A percentile compares a stretch with the other conserved stretches of the same genome.
Evolutionary conservation across 2,113 vertebrate species (phyloP).

Genomic region (Orthochromis indermauri): DNA sequence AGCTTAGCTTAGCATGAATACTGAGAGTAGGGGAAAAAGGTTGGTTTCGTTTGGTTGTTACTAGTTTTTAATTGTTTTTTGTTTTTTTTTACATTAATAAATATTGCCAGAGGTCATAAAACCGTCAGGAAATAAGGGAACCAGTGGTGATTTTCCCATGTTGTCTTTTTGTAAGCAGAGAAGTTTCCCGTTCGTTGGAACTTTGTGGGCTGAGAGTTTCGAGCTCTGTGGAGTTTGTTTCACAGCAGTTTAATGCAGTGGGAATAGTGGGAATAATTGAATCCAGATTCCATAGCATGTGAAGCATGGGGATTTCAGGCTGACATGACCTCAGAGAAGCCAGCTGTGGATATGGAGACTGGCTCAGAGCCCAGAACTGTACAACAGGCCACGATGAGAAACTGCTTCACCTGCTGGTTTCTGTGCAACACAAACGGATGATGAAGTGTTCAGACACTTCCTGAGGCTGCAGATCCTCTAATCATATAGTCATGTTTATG

Average conservation of each 20-base stretch:
- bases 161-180: background rate
- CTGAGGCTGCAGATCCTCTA: background rate
- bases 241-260: background rate
- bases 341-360: slow-evolving; percentile 19
- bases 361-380: background rate
- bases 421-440: background rate
- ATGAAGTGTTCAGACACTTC: background rate
- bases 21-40: background rate
- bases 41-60: background rate
- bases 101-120: background rate
- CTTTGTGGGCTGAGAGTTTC: background rate
- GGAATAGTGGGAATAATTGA: background rate
- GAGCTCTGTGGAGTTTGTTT: background rate
- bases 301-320: slow-evolving; percentile 1
- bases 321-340: background rate
- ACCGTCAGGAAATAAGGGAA: background rate
- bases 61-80: background rate
- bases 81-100: background rate
- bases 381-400: background rate
- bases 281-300: background rate
- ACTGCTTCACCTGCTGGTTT: background rate
- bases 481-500: background rate
- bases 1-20: background rate
- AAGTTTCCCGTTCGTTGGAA: background rate
- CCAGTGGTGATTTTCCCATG: background rate